phyloP scores from a whole-genome alignment of 2,797 vertebrate genomes.

The Smutsia temminckii region DNA sequence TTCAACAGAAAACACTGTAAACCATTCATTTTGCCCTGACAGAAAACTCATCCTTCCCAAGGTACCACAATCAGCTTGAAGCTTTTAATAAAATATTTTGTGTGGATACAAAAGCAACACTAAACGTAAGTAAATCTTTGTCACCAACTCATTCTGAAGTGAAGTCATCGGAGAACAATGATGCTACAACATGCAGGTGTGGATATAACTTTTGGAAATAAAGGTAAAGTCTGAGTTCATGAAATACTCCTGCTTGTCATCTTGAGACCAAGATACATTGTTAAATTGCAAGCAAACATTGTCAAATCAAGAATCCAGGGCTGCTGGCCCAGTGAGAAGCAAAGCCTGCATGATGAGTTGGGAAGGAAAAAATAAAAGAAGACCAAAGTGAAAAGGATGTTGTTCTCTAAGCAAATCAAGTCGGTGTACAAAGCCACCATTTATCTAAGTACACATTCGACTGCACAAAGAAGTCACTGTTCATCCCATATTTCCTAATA shows the following conservation, averaged over 20 bases:
- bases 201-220: constrained; percentile 12
- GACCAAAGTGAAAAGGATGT: neutral
- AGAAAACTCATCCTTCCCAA: constrained; percentile 15
- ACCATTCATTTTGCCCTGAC: constrained; percentile 26
- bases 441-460: neutral
- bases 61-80: constrained; percentile 44
- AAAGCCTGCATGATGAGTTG: neutral
- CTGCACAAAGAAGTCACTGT: neutral
- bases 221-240: neutral
- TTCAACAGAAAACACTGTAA: neutral
- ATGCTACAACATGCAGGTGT: neutral
- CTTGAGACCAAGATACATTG: neutral
- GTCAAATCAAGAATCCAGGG: neutral
- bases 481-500: neutral
- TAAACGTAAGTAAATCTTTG: constrained; percentile 26
- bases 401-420: neutral
- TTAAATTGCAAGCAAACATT: neutral
- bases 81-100: constrained; percentile 46
- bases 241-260: neutral
- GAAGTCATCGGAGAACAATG: neutral
- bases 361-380: neutral
- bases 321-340: neutral
- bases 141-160: constrained; percentile 6
- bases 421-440: neutral
- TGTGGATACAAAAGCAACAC: constrained; percentile 32